These are phyloP conservation scores for Lycaena phlaeas DNA, from an alignment of 2,888 invertebrate species.

Conservation along the genomic window DNA sequence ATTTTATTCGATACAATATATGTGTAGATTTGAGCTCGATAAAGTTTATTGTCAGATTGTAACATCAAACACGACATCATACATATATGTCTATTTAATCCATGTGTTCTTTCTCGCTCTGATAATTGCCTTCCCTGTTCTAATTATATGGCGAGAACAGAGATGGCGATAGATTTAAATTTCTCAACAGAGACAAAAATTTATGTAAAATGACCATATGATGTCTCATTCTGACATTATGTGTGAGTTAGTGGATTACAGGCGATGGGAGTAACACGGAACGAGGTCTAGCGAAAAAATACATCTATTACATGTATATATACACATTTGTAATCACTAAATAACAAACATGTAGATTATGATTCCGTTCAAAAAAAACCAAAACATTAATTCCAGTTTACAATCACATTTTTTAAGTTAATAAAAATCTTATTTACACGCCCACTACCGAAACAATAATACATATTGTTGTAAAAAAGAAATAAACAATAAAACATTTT, in stretches of 20 bases:
- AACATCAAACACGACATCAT: too few relatives aligned
- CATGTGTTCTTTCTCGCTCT: too few relatives aligned
- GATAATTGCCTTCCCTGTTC: too few relatives aligned
- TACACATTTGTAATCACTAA: constrained; percentile 60
- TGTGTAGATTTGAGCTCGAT: too few relatives aligned
- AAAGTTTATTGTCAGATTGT: too few relatives aligned
- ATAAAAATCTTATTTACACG: constrained; percentile 68
- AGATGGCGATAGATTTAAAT: too few relatives aligned
- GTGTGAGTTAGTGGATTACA: constrained; percentile 7
- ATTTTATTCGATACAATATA: too few relatives aligned
- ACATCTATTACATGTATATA: constrained; percentile 41
- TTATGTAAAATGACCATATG: too few relatives aligned
- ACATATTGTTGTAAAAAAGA: constrained; percentile 31
- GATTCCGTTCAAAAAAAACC: constrained; percentile 27
- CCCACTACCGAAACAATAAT: constrained; percentile 48
- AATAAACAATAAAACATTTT: constrained; percentile 42
- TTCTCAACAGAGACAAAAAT: too few relatives aligned
- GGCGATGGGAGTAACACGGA: neutral
- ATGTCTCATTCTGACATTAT: too few relatives aligned
- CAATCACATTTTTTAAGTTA: constrained; percentile 28
- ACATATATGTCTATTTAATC: too few relatives aligned
- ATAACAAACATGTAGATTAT: constrained; percentile 60
- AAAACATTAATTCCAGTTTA: constrained; percentile 28
- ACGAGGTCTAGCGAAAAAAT: constrained; percentile 29
- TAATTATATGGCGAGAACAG: too few relatives aligned